phyloP scores from a whole-genome alignment of 2,797 vertebrate species.

The Crocidura indochinensis region DNA sequence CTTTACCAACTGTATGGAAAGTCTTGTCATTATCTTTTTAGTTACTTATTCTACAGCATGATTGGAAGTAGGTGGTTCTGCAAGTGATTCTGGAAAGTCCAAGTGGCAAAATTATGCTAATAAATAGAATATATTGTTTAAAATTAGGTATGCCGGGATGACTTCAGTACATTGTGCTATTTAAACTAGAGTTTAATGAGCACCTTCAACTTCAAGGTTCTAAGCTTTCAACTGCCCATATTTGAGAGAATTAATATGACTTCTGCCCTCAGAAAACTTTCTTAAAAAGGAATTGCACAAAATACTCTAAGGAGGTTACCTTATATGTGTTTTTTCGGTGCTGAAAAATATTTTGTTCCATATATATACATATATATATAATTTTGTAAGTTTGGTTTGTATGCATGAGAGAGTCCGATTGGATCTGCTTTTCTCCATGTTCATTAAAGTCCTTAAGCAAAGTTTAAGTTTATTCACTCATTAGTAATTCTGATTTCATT shows the following conservation, averaged over 20 bases:
- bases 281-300: constrained; percentile 56
- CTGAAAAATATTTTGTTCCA: constrained; percentile 26
- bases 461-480: constrained; percentile 77
- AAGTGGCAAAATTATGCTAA: constrained; percentile 39
- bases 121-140: constrained; percentile 54
- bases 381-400: constrained; percentile 50
- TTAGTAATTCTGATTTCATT: constrained; percentile 79
- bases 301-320: constrained; percentile 34
- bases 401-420: constrained; percentile 55
- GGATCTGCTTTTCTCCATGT: constrained; percentile 66
- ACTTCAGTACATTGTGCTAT: constrained; percentile 39
- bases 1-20: constrained; percentile 3
- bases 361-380: neutral
- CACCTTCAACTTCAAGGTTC: constrained; percentile 67
- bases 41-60: constrained; percentile 36
- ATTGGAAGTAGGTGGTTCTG: neutral
- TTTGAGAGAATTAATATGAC: constrained; percentile 62
- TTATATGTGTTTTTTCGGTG: constrained; percentile 2
- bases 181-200: constrained; percentile 65
- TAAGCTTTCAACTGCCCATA: constrained; percentile 47
- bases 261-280: constrained; percentile 67
- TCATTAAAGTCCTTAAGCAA: constrained; percentile 78
- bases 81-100: constrained; percentile 45
- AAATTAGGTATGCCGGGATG: constrained; percentile 39
- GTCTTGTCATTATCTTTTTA: neutral